Conservation (phyloP, 1,140 invertebrate species). For the Araneus ventricosus region DNA sequence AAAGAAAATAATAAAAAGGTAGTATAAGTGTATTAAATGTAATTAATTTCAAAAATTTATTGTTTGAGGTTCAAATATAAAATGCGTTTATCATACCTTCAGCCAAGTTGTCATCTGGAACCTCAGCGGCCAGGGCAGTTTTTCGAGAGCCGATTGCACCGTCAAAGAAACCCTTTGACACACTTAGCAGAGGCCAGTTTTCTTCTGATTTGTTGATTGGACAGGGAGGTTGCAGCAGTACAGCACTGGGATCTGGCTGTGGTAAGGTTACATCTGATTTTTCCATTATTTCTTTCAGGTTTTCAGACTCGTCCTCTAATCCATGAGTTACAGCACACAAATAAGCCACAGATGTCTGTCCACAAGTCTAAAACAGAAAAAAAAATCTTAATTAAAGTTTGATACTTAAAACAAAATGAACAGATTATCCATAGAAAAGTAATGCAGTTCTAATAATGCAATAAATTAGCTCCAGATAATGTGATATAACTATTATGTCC, state of each 20-base stretch:
- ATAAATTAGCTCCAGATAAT: too few species aligned
- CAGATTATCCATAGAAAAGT: neutral
- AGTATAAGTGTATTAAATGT: too few species aligned
- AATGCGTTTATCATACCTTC: conserved; percentile 64
- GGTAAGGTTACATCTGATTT: conserved; percentile 84
- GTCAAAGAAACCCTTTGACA: conserved; percentile 86
- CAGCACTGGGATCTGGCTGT: conserved; percentile 89
- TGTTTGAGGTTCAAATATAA: too few species aligned
- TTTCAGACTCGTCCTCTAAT: conserved; percentile 88
- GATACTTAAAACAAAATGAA: neutral
- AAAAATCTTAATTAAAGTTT: conserved; percentile 37
- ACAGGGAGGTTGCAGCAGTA: conserved; percentile 90
- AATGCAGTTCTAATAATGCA: too few species aligned
- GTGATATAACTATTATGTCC: too few species aligned
- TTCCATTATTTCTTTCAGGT: conserved; percentile 85
- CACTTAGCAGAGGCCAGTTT: conserved; percentile 98
- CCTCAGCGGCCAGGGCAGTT: conserved; percentile 72
- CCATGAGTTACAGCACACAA: conserved; percentile 97
- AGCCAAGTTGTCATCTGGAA: conserved; percentile 72
- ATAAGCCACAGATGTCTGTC: conserved; percentile 90
- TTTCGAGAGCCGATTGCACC: conserved; percentile 74
- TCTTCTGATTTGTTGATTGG: conserved; percentile 92
- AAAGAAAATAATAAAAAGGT: too few species aligned
- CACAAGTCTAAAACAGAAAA: conserved; percentile 81
- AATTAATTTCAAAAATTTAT: too few species aligned